Base-by-base conservation (phyloP, 2,113 vertebrate species). In the Poeciliopsis occidentalis region DNA sequence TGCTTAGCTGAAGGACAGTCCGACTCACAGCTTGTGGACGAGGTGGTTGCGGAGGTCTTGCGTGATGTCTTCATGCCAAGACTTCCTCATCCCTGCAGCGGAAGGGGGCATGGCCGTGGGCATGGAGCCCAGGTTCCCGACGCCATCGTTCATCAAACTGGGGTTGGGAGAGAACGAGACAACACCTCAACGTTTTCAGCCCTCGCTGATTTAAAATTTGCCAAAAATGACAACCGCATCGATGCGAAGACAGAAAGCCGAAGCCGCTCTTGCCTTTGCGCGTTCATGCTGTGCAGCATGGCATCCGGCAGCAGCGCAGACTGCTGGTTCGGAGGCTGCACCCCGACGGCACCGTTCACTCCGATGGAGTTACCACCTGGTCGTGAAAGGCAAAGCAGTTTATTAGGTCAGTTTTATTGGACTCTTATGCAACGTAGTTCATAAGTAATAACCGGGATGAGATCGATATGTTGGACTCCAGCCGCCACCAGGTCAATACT, bases 21-120 rank as follows among this genome's bases (percentile, higher is more conserved):
- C 77, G 73, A 95, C 96, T 96, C 93, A 99, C 98, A 99, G 88
- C 93, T 98, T 99, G 90, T 98, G 96, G 81, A 98, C 97, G 74
- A 98, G 95, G 88, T 97, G 96, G 93, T 97, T 98, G 77, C 97
- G 94, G 81, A 99, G 95, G 92, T 99, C 97, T 92, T 99, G 96
- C 51, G 97, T 97, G 89, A 99, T 96, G 87, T 98, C 96, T 91
- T 96, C 96, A 80, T 97, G 97, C 97, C 98, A 99, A 30, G 93
- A 96, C 92, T 99, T 99, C 88, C 97, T 94, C 93, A 98, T 96
- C 87, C 96, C 97, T 0, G 95, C 93, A 83, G 88, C 95, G 60
- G 97, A 96, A 79, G 97, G 95, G 60, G 97, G 96, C 61, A 95
- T 90, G 71, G 96, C 95, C 34, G 95, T 95, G 82, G 97, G 96